Evolutionary conservation across 2,888 invertebrate genomes (phyloP).

Genomic region (Xylota segnis): DNA sequence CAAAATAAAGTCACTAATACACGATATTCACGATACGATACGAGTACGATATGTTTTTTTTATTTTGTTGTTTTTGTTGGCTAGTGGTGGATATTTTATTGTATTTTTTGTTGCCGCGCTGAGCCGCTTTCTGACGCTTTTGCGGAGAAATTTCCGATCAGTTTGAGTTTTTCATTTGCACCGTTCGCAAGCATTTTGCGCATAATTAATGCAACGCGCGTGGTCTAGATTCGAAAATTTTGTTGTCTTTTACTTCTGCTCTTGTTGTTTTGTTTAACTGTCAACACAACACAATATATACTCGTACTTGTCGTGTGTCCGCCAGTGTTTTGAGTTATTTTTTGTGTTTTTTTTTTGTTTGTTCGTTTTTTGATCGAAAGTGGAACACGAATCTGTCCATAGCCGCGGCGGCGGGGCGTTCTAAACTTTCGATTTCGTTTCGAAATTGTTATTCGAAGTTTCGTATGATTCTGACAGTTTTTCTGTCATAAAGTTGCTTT

Average conservation of each 20-base stretch:
- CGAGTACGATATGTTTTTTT: slow-evolving; percentile 6
- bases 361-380: slow-evolving; percentile 41
- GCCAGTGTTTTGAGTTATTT: not conserved
- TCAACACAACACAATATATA: not conserved
- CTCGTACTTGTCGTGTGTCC: slow-evolving; percentile 1
- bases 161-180: slow-evolving; percentile 84
- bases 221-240: slow-evolving; percentile 35
- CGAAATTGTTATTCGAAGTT: slow-evolving; percentile 45
- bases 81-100: slow-evolving; percentile 10
- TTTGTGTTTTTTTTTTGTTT: slow-evolving; percentile 10
- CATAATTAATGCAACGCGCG: slow-evolving; percentile 75
- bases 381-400: slow-evolving; percentile 54
- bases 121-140: slow-evolving; percentile 71
- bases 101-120: slow-evolving; percentile 39
- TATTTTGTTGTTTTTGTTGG: slow-evolving; percentile 45
- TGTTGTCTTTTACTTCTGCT: not conserved
- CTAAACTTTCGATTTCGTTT: slow-evolving; percentile 74
- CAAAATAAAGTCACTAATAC: slow-evolving; percentile 42
- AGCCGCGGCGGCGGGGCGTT: slow-evolving; percentile 59
- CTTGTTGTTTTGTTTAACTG: slow-evolving; percentile 3
- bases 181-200: slow-evolving; percentile 81
- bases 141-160: slow-evolving; percentile 84
- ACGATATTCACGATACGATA: slow-evolving; percentile 33
- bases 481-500: slow-evolving; percentile 1
- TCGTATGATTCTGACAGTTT: slow-evolving; percentile 4